Evolutionary conservation across 2,113 vertebrate species (phyloP).

Genomic region (Myiozetetes cayanensis): DNA sequence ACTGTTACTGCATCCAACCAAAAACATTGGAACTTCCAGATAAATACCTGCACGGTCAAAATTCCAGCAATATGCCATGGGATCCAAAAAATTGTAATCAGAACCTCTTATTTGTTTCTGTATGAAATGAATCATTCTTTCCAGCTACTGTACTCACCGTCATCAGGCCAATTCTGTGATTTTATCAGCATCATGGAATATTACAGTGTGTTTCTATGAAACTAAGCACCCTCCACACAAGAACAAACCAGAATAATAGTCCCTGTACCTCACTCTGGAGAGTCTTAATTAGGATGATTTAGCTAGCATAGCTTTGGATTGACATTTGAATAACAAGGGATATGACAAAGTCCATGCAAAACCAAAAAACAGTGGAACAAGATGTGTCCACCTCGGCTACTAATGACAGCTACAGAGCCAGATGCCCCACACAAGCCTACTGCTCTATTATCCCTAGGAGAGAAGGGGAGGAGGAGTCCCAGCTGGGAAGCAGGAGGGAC

Average conservation of each 20-base stretch:
- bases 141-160: not conserved
- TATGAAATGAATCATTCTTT: not conserved
- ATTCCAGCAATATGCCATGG: not conserved
- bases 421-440: not conserved
- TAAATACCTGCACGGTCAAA: not conserved
- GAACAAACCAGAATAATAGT: not conserved
- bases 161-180: not conserved
- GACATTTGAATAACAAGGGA: not conserved
- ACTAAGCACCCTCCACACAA: not conserved
- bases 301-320: not conserved
- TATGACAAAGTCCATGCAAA: not conserved
- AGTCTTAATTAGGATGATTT: not conserved
- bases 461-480: not conserved
- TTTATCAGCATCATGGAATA: not conserved
- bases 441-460: not conserved
- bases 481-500: not conserved
- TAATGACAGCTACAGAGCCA: not conserved
- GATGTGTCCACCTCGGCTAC: not conserved
- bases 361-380: not conserved
- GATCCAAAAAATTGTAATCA: not conserved
- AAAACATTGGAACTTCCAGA: not conserved
- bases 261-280: not conserved
- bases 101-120: not conserved
- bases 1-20: fast-evolving
- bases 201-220: not conserved